These are phyloP conservation scores for Microcebus tavaratra DNA, from an alignment of 2,113 vertebrate species.

Conservation along the genomic window DNA sequence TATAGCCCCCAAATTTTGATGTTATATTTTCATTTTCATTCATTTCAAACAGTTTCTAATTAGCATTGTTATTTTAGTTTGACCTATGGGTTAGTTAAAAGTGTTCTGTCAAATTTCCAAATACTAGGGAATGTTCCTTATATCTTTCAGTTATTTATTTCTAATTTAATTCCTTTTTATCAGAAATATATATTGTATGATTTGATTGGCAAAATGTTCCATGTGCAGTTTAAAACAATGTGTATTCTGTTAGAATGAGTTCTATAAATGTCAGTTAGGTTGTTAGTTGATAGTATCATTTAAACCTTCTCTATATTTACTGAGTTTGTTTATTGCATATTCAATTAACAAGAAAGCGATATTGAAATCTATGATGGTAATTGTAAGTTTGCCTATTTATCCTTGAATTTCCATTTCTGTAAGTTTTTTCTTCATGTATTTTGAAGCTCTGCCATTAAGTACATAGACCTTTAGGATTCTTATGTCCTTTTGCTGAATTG, in stretches of 20 bases:
- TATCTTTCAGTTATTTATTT: neutral
- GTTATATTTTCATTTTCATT: neutral
- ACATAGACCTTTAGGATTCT: neutral
- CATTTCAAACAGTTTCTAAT: neutral
- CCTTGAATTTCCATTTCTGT: neutral
- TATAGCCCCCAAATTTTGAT: neutral
- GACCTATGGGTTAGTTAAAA: neutral
- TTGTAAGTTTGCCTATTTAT: neutral
- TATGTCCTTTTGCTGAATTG: neutral
- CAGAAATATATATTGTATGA: neutral
- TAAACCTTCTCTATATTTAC: neutral
- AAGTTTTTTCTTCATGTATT: neutral
- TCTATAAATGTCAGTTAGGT: neutral
- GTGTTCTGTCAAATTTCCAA: neutral
- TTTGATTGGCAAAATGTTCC: neutral
- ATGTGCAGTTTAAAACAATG: neutral
- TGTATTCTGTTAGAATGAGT: neutral
- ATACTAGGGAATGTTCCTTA: neutral
- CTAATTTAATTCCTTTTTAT: neutral
- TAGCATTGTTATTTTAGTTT: neutral
- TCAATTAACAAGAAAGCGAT: neutral
- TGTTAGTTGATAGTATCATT: neutral
- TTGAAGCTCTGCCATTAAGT: neutral
- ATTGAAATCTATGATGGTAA: neutral
- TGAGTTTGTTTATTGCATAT: neutral